Percentiles rank a stretch among this genome's conserved stretches.
Conservation (phyloP, 2,113 vertebrate species). For the Petrocephalus zakoni region DNA sequence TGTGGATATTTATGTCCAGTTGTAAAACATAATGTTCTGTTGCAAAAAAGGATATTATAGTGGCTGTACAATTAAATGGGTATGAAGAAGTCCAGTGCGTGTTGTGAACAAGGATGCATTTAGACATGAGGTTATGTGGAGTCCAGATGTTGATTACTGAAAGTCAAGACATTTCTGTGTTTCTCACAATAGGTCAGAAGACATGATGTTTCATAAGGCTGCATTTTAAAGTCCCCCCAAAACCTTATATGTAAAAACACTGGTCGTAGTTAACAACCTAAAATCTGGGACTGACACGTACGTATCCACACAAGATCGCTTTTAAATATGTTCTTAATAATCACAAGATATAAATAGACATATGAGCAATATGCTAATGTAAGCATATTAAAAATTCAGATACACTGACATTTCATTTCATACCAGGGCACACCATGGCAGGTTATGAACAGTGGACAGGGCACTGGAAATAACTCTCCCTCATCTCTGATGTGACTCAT, state of each 20-base stretch:
- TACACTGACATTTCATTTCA: background rate
- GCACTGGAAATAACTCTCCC: background rate
- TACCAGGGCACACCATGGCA: background rate
- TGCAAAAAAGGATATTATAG: background rate
- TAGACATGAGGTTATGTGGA: no score
- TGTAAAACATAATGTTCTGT: background rate
- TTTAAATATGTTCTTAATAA: background rate
- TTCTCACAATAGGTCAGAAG: background rate
- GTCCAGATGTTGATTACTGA: background rate
- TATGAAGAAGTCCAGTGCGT: background rate
- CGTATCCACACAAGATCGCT: background rate
- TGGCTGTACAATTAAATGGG: background rate
- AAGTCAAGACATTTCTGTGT: background rate
- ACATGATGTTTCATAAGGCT: background rate
- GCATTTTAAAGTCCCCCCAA: background rate
- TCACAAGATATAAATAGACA: background rate
- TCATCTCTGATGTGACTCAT: background rate
- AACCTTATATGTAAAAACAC: background rate
- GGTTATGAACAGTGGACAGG: background rate
- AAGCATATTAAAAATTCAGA: background rate
- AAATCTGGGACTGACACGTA: background rate
- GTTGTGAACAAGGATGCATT: background rate
- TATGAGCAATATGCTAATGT: background rate
- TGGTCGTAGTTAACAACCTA: background rate
- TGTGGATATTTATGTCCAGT: background rate